These are phyloP conservation scores for Corythoichthys haematopterus DNA, from an alignment of 2,113 vertebrate species.

Conservation along the genomic window DNA sequence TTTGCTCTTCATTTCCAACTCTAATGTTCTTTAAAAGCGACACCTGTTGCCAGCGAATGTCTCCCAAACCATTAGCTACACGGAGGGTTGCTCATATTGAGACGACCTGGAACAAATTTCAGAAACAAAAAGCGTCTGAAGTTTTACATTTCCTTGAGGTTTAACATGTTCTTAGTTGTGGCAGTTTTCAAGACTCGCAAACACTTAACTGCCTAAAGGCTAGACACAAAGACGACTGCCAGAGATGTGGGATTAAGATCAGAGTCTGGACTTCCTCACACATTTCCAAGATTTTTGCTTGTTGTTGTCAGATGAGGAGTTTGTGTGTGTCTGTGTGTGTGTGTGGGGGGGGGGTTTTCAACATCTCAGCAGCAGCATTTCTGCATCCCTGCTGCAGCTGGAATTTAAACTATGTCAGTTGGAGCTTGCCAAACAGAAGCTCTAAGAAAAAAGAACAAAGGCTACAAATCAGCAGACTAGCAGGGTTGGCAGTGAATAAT, in stretches of 20 bases:
- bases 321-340: conserved; percentile 6
- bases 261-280: conserved; percentile 1
- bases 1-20: conserved; percentile 10
- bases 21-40: conserved; percentile 27
- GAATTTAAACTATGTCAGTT: conserved; percentile 56
- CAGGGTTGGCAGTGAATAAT: too few relatives aligned
- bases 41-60: conserved; percentile 23
- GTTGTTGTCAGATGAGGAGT: not conserved
- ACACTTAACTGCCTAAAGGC: conserved; percentile 36
- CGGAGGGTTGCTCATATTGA: too few relatives aligned
- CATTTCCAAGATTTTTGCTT: not conserved
- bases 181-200: conserved; percentile 21
- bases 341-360: conserved; percentile 12
- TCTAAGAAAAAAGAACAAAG: conserved; percentile 38
- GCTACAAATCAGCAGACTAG: conserved; percentile 4
- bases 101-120: too few relatives aligned
- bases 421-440: conserved; percentile 47
- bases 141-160: not conserved
- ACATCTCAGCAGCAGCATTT: conserved; percentile 29
- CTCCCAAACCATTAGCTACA: not conserved
- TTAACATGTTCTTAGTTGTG: conserved; percentile 12
- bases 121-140: not conserved
- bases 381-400: conserved; percentile 30
- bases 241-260: conserved; percentile 15
- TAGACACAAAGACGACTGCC: conserved; percentile 9